Conservation (phyloP, 2,888 invertebrate genomes). For the Octonoba sinensis region DNA sequence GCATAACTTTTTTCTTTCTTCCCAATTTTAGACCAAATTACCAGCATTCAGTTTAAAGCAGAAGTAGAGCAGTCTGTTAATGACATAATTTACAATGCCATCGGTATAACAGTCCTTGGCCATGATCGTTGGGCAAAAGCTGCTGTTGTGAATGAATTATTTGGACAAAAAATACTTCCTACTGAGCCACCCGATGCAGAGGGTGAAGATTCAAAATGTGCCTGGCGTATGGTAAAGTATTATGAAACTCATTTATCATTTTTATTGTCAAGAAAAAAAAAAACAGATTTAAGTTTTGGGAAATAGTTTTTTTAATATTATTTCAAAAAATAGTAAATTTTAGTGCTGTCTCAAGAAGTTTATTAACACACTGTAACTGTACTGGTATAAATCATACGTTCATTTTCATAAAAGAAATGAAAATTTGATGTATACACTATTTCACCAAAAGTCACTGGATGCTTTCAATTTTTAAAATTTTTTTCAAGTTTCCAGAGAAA, state of each 20-base stretch:
- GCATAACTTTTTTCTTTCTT: too few relatives aligned
- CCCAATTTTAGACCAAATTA: conserved; percentile 70
- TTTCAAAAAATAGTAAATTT: too few relatives aligned
- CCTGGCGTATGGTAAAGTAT: conserved; percentile 57
- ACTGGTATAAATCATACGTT: too few relatives aligned
- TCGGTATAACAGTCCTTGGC: conserved; percentile 82
- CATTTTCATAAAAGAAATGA: too few relatives aligned
- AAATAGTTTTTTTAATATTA: too few relatives aligned
- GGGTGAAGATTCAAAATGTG: conserved; percentile 39
- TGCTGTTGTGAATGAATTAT: conserved; percentile 80
- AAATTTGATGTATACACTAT: too few relatives aligned
- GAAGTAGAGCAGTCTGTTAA: conserved; percentile 71
- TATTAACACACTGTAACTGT: too few relatives aligned
- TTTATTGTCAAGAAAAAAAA: not conserved
- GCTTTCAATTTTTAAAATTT: too few relatives aligned
- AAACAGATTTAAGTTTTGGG: not conserved
- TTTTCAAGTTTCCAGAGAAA: too few relatives aligned
- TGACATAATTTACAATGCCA: conserved; percentile 74
- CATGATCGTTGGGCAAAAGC: conserved; percentile 80
- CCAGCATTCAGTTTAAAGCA: conserved; percentile 69
- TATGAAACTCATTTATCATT: not conserved
- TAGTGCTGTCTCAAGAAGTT: too few relatives aligned
- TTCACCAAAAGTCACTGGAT: too few relatives aligned
- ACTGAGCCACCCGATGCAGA: conserved; percentile 66
- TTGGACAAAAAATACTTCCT: conserved; percentile 80